Base-by-base conservation (phyloP, 1,140 invertebrate genomes). In the Lepidurus packardi region DNA sequence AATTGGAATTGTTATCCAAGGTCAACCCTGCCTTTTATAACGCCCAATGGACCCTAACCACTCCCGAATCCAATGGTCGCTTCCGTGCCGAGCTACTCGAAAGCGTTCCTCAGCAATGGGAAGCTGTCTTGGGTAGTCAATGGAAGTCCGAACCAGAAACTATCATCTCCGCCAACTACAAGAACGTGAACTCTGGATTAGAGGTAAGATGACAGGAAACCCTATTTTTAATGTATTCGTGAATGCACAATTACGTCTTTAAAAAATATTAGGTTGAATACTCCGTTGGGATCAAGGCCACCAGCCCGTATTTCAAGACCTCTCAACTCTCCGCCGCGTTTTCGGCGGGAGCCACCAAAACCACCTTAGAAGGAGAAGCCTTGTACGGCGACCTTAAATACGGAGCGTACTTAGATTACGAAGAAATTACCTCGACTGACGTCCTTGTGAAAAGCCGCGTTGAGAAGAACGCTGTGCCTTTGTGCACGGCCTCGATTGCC, bases 1-100 rank as follows among this genome's bases (percentile, higher is more conserved):
- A 78, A 44, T 47, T 78, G 73, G 78, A 78, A 11, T 43, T 78
- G 21, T 13, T 45, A 34, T 74, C 73, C 43, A 73, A 78, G 42
- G 7, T 24, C 43, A 44, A 41, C 16, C 78, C 78, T 42, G 13
- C 78, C 75, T 43, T 34, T n/a, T 78, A 78, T 44, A 43, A 74
- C 43, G 78, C 41, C n/a, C 78, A 74, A n/a, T 13, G 74, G n/a
- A 74, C 74, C 43, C 7, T 78, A 16, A 43, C 73, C 21, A 24
- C 78, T 0, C 78, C 78, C 16, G 75, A 73, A 13, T 21, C 24
- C 65, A 78, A 16, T 13, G 44, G 34, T 24, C 73, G 75, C 3
- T 47, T 74, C 8, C 73, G 78, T 3, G 73, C 78, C 6, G 78
- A 78, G 8, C 34, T 78, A 8, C 7, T 13, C 10, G 65, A 78